Base-by-base conservation (phyloP, 2,888 invertebrate genomes). In the Xylota segnis region DNA sequence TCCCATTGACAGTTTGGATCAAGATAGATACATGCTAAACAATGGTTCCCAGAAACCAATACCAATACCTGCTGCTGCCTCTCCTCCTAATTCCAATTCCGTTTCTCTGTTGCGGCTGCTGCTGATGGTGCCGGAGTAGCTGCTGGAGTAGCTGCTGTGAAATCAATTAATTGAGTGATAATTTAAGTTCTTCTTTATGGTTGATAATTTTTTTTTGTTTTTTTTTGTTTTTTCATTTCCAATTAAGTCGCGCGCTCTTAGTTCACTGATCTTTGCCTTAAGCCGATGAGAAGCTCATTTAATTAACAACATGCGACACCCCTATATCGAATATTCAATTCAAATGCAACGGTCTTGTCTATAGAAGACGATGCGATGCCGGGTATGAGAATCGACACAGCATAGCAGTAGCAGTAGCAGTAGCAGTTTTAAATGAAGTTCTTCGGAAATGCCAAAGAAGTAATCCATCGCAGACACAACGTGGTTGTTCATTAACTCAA, bases 291-390 rank as follows among this genome's bases (percentile, higher is more conserved):
- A 77, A 82, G 82, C 81, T 81, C 86, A 82, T 81, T 86, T 86
- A 86, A 86, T 86, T 86, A 81, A 86, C 58, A 86, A 82, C 86
- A 86, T 86, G 86, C 86, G 86, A 86, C 86, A 86, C 86, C 86
- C 86, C 86, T 86, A 81, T 81, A 82, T 72, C 71, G 66, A 82
- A 86, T 82, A 82, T 86, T 86, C 76, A 86, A 86, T 86, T 86
- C 82, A 76, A 86, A 86, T 82, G 71, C 82, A 82, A 82, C 81
- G 82, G 79, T 79, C 50, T 75, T 68, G 66, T 72, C 54, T 71
- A 40, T 45, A 71, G 66, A 52, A 12, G 16, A 37, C 47, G 29
- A 16, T n/a, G n/a, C n/a, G 47, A 63, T 47, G 50, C 43, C 27
- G 47, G 34, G 34, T 23, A 18, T 27, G 40, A 29, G 43, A 75